A percentile compares a stretch with the other conserved stretches of the same genome.
Conservation (phyloP, 2,888 invertebrate genomes). For the Anthophora plumipes region DNA sequence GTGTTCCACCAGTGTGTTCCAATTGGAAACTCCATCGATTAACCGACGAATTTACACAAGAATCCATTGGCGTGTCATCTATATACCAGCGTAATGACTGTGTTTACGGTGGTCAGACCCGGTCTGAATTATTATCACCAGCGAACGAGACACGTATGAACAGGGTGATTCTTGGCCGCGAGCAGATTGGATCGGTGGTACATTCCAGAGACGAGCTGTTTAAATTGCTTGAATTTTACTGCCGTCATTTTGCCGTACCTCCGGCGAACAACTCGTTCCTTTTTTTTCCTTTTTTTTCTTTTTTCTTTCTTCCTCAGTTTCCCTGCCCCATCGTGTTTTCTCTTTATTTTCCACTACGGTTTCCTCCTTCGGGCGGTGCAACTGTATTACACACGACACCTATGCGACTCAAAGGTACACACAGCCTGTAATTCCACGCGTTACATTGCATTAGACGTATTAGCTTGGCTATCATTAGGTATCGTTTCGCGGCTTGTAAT, state of each 20-base stretch:
- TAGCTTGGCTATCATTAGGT: slow-evolving; percentile 64
- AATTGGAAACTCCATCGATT: slow-evolving; percentile 56
- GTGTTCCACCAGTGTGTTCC: slow-evolving; percentile 12
- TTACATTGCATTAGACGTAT: slow-evolving; percentile 66
- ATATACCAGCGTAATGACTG: slow-evolving; percentile 67
- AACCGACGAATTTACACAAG: slow-evolving; percentile 30
- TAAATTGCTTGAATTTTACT: slow-evolving; percentile 66
- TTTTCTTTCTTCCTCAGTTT: background rate
- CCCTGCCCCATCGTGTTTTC: slow-evolving; percentile 10
- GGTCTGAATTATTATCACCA: slow-evolving; percentile 73
- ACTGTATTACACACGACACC: slow-evolving; percentile 66
- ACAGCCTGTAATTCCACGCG: slow-evolving; percentile 59
- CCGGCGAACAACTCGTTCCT: background rate
- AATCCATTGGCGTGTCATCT: slow-evolving; percentile 50
- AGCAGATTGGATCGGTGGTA: slow-evolving; percentile 73
- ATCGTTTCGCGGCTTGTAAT: slow-evolving; percentile 50
- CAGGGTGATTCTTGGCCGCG: slow-evolving; percentile 50
- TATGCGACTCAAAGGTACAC: slow-evolving; percentile 23
- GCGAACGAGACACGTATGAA: slow-evolving; percentile 54
- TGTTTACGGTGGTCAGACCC: slow-evolving; percentile 52
- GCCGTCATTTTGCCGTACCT: slow-evolving; percentile 35
- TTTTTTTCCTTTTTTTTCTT: slow-evolving; percentile 10
- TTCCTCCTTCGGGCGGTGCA: slow-evolving; percentile 41
- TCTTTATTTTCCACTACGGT: background rate
- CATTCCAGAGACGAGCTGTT: slow-evolving; percentile 70